phyloP scores from a whole-genome alignment of 2,797 vertebrate genomes.

The Pangasius krempfi region DNA sequence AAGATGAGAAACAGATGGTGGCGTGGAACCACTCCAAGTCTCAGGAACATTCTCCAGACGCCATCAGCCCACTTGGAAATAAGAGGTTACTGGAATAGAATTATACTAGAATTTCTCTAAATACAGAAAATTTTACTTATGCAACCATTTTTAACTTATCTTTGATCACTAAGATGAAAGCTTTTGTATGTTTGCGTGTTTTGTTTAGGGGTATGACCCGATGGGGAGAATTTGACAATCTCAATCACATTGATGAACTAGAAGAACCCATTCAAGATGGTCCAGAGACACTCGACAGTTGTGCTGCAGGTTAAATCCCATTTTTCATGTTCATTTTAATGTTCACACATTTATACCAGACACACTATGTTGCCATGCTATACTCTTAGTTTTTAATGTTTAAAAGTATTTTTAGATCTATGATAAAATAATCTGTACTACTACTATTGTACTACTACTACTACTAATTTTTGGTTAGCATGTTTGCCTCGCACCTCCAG shows the following conservation, averaged over 20 bases:
- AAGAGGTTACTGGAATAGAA: slow-evolving; percentile 75
- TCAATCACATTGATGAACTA: slow-evolving; percentile 86
- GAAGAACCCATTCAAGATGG: slow-evolving; percentile 67
- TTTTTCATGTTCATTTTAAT: neutral
- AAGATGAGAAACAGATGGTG: slow-evolving; percentile 84
- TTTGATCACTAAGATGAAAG: neutral
- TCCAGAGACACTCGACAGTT: slow-evolving; percentile 55
- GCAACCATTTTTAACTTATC: neutral
- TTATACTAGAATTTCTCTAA: neutral
- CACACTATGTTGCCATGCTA: neutral
- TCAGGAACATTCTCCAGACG: slow-evolving; percentile 64
- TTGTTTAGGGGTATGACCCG: slow-evolving; percentile 87
- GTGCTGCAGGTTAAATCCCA: slow-evolving; percentile 63
- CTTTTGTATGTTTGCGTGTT: neutral
- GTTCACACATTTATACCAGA: neutral
- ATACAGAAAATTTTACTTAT: neutral
- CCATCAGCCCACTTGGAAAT: slow-evolving; percentile 67
- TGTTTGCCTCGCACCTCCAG: too few relatives aligned
- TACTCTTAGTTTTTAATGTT: neutral
- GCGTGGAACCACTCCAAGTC: slow-evolving; percentile 61
- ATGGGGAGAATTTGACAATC: slow-evolving; percentile 90
- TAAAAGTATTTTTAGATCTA: neutral
- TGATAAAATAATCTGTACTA: neutral
- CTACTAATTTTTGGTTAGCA: too few relatives aligned
- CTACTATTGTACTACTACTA: neutral